Base-by-base conservation (phyloP, 2,113 vertebrate species). In the Silurus asotus region DNA sequence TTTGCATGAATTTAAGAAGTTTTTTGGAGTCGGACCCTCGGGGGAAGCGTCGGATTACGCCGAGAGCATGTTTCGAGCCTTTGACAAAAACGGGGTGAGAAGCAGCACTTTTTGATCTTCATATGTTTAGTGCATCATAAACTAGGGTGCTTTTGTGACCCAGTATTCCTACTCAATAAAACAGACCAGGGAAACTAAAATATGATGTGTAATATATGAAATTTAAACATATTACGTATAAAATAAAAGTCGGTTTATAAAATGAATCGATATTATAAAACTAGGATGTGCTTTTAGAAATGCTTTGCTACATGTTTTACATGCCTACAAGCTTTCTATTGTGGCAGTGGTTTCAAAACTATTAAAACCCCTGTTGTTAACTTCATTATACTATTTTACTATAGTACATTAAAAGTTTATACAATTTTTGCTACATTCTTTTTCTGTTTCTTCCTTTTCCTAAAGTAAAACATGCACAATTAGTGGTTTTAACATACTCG, bases 41-140 rank as follows among this genome's bases (percentile, higher is more conserved):
- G 93, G 92, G 5, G 94, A 95, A 82, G 94, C 92, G 0, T 93
- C 94, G 0, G 94, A 95, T 0, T 95, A 93, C 45, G 93, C 92
- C 0, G 94, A 96, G 83, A 92, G 83, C 78, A 93, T 94, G 92
- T 95, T 95, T 87, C 92, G 92, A 58, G 94, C 92, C 1, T 95
- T 95, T 88, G 95, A 96, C 88, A 95, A 84, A 61, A 96, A 95
- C 58, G 94, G 93, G 94, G 94, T 96, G 85, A 94, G 94, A 84
- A 56, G 72, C 11, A 58, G 74, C 2, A 23, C 65, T 28, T 9
- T 89, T 45, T 86, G 23, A 8, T 49, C 25, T 45, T 45, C 11
- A 45, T 5, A 25, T 17, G 28, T 37, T 69, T 17, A 69, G 4
- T 69, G 67, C 28, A 45, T 23, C 37, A 37, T 37, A 37, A 20